A percentile compares a stretch with the other conserved stretches of the same genome.
Evolutionary conservation across 2,797 vertebrate species (phyloP).

Genomic region (Silurus aristotelis): DNA sequence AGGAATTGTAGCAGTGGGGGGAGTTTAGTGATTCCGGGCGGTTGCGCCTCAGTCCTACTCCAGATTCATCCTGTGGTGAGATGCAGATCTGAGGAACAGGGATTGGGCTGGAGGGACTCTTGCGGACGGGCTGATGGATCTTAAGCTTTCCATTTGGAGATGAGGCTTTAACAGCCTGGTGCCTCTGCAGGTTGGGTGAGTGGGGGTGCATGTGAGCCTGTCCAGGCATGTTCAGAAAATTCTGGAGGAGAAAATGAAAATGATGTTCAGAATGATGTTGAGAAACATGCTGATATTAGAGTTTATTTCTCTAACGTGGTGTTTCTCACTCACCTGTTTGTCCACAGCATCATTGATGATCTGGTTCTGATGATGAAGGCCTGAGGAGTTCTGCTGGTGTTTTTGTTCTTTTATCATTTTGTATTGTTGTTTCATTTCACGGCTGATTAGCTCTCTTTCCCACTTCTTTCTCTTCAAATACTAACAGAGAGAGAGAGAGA

Average conservation of each 20-base stretch:
- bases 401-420: neutral
- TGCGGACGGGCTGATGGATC: too few species aligned
- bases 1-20: slow-evolving; percentile 22
- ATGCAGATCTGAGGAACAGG: slow-evolving; percentile 54
- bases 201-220: neutral
- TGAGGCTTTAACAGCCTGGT: slow-evolving; percentile 78
- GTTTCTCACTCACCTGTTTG: neutral
- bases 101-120: neutral
- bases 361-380: neutral
- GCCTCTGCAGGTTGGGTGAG: neutral
- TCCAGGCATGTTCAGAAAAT: too few species aligned
- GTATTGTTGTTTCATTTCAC: neutral
- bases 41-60: slow-evolving; percentile 15
- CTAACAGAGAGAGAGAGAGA: neutral
- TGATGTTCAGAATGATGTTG: too few species aligned
- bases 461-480: accelerated
- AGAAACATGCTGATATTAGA: too few species aligned
- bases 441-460: accelerated
- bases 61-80: slow-evolving; percentile 50
- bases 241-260: too few species aligned
- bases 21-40: slow-evolving; percentile 45
- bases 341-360: too few species aligned
- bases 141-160: too few species aligned
- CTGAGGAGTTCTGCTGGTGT: too few species aligned
- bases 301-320: neutral